Evolutionary conservation across 2,888 invertebrate species (phyloP).

Genomic region (Parnassius mnemosyne): DNA sequence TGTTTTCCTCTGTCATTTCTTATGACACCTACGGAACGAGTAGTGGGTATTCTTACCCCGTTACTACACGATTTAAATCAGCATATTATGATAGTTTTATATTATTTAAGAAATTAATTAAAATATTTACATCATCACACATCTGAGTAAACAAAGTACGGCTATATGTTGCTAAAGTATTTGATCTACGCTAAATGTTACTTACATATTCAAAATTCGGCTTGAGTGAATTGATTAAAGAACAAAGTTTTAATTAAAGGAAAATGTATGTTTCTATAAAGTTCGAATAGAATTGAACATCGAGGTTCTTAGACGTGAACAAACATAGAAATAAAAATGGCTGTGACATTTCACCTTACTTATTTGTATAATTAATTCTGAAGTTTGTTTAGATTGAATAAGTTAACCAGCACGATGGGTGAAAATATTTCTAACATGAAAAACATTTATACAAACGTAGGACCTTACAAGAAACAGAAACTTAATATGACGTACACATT

Average conservation of each 20-base stretch:
- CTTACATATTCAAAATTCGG: slow-evolving; percentile 5
- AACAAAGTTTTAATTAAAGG: slow-evolving; percentile 24
- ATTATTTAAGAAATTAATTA: no score
- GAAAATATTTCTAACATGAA: slow-evolving; percentile 27
- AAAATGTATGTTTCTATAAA: slow-evolving; percentile 16
- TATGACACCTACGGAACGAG: no score
- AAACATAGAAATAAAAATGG: slow-evolving; percentile 1
- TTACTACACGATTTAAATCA: no score
- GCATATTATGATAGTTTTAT: no score
- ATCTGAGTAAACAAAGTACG: background rate
- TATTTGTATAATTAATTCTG: slow-evolving; percentile 18
- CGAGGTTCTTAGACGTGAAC: slow-evolving; percentile 13
- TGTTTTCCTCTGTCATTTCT: no score
- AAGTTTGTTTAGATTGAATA: slow-evolving; percentile 21
- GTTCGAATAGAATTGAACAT: background rate
- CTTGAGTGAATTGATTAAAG: slow-evolving; percentile 3
- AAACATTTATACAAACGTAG: slow-evolving; percentile 29
- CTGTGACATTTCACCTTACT: slow-evolving; percentile 8
- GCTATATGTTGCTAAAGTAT: background rate
- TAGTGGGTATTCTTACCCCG: no score
- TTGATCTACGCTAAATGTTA: background rate
- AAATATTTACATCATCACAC: no score
- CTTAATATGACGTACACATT: slow-evolving; percentile 43
- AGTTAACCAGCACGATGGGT: slow-evolving; percentile 1
- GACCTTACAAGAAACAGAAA: slow-evolving; percentile 41